Percentiles rank a stretch among this genome's conserved stretches.
Conservation (phyloP, 2,888 invertebrate species). For the Eupithecia dodoneata region DNA sequence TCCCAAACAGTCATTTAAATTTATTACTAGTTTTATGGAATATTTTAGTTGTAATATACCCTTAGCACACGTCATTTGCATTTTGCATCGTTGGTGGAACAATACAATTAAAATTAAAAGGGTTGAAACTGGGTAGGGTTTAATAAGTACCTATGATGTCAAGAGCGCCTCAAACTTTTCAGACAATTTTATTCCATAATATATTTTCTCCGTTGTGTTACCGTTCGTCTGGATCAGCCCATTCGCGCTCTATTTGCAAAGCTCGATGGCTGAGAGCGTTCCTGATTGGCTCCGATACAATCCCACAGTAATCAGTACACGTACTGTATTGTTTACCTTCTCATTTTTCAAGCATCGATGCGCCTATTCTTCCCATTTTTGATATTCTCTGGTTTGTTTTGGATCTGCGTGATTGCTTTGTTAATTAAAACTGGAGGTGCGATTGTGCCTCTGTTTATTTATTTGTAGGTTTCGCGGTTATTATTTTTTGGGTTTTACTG, state of each 20-base stretch:
- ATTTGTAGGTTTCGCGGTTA: slow-evolving; percentile 5
- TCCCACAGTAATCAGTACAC: slow-evolving; percentile 59
- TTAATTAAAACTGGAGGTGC: slow-evolving; percentile 29
- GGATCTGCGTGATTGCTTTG: slow-evolving; percentile 23
- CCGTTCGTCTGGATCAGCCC: slow-evolving; percentile 33
- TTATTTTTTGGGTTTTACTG: slow-evolving; percentile 8
- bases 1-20: neutral
- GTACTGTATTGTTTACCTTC: slow-evolving; percentile 56
- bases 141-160: too few relatives aligned
- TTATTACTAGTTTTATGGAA: neutral
- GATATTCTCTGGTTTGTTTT: slow-evolving; percentile 31
- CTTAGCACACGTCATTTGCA: neutral
- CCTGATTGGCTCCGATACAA: slow-evolving; percentile 63
- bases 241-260: slow-evolving; percentile 54
- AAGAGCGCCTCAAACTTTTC: neutral
- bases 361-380: slow-evolving; percentile 39
- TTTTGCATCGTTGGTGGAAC: too few relatives aligned
- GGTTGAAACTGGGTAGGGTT: too few relatives aligned
- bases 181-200: neutral
- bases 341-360: slow-evolving; percentile 45
- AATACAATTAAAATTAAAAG: too few relatives aligned
- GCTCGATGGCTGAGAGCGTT: slow-evolving; percentile 56
- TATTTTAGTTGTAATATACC: neutral
- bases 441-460: slow-evolving; percentile 10
- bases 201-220: slow-evolving; percentile 26